Evolutionary conservation across 2,113 vertebrate species (phyloP), one percentile per base, ranked within the genome.

Genomic region (Dromaius novaehollandiae): DNA sequence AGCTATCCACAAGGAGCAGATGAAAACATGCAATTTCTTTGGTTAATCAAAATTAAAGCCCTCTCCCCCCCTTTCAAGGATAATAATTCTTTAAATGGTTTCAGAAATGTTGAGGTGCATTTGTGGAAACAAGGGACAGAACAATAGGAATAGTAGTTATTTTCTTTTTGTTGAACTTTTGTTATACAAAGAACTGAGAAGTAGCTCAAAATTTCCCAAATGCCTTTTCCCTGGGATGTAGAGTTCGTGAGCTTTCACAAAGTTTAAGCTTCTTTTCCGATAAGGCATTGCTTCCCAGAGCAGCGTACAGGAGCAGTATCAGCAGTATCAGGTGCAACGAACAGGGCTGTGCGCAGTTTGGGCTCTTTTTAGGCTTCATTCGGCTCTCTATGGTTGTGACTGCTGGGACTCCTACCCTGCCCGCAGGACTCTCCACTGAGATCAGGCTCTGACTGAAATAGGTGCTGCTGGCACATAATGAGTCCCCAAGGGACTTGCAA

Each of bases 291-390:
- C 13, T 81, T 38, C 74, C 46, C 17, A 60, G 16, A 56, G 19
- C 20, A 69, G 13, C 0, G 0, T 8, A 15, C 5, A 70, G 40
- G 7, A 82, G 14, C 1, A 0, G 15, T 63, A 17, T 48, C 26
- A 68, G 42, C 1, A 0, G 7, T 10, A 68, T 16, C 30, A 4
- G 1, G n/a, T 16, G 24, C 65, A 64, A 30, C 8, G 32, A 55
- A 68, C 6, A 7, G 8, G 40, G 13, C 42, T 0, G 0, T 6
- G 12, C 17, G 68, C 75, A 81, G 46, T 19, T 68, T 78, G 30
- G 84, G 8, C 30, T 32, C 15, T 15, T 24, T 44, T 84, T 30
- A 32, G 22, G 16, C 5, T 90, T 85, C 32, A 24, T 13, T 40
- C 11, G 73, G 11, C n/a, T 58, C 14, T 44, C 61, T 82, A 51